Base-by-base conservation (phyloP, 2,113 vertebrate species). In the Rhinolophus sinicus region DNA sequence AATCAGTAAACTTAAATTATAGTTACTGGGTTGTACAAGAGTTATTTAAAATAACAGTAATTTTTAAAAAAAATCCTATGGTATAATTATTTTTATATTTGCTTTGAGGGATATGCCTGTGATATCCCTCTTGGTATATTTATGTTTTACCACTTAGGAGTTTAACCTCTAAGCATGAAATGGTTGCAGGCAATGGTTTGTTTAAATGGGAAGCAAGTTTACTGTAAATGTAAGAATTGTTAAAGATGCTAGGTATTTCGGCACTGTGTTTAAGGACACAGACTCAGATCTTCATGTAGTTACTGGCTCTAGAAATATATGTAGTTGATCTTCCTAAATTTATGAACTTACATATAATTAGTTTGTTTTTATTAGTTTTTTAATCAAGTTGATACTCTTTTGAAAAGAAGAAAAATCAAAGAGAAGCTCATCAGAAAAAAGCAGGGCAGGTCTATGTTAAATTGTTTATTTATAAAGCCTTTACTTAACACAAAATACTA, bases 31-130 rank as follows among this genome's bases (percentile, higher is more conserved):
- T 75, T 85, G 24, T 76, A 35, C 64, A 47, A 50, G 19, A 92
- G 22, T 78, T 90, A 70, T 33, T 92, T 87, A 64, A 89, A 96
- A 54, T 84, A 83, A 54, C 82, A 35, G 14, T 70, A 47, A 44
- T 91, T 28, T 91, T 28, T 87, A 73, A 26, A 56, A 60, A 72
- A 70, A 38, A 67, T 18, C 7, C 22, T 58, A 0, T 76, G 14
- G 18, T 83, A 4, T 86, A 65, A 50, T 90, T 78, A 56, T 65
- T 72, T 88, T 91, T 54, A 35, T 89, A 69, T 33, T 69, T 75
- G 40, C 26, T 87, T 67, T 90, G 44, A 87, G 80, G 28, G 21
- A 16, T 56, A 38, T 69, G 47, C 60, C 56, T 64, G 9, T 35
- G 24, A 28, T 94, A 35, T 12, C 30, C 22, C 38, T 73, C 70